Evolutionary conservation across 2,888 invertebrate species (phyloP), one percentile per base, ranked within the genome.

Genomic region (Argyra leucocephala): DNA sequence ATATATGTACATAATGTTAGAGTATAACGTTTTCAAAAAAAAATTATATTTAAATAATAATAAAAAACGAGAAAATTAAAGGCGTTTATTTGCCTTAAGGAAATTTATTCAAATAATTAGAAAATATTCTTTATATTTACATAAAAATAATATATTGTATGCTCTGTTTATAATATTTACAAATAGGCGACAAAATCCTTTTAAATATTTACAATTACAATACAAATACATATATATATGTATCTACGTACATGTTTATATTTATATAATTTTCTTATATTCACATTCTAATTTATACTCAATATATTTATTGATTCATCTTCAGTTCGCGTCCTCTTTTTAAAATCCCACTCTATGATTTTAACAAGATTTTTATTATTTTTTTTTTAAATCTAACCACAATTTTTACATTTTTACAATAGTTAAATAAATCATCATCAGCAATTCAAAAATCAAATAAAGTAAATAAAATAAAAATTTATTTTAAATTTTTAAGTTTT

Each of bases 201-300:
- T 48, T 48, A 48, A 48, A 48, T 48, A 18, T 48, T 48, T 48
- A 48, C 48, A 48, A 48, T 48, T 48, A 48, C 48, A 48, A 48
- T 48, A 48, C 5, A 48, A 48, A 48, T 18, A 31, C n/a, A 1
- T 48, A 48, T 48, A 48, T 18, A 48, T 48, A 5, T 48, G 12
- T 18, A 48, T 48, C 4, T 48, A 18, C 7, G 48, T 12, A 48
- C 18, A n/a, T 48, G 12, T 5, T 15, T 10, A 3, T 37, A 37
- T 37, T 37, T 3, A 15, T 37, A 9, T 48, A 48, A 48, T 48
- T n/a, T n/a, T 48, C 9, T 48, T 48, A 48, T 37, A 37, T 37
- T 37, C 37, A 5, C 18, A 48, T 48, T 48, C n/a, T 48, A 48
- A 48, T 48, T 48, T 48, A 48, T 18, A 48, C 48, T 48, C 48